phyloP scores from a whole-genome alignment of 2,888 invertebrate genomes.

The Archips crataeganus region DNA sequence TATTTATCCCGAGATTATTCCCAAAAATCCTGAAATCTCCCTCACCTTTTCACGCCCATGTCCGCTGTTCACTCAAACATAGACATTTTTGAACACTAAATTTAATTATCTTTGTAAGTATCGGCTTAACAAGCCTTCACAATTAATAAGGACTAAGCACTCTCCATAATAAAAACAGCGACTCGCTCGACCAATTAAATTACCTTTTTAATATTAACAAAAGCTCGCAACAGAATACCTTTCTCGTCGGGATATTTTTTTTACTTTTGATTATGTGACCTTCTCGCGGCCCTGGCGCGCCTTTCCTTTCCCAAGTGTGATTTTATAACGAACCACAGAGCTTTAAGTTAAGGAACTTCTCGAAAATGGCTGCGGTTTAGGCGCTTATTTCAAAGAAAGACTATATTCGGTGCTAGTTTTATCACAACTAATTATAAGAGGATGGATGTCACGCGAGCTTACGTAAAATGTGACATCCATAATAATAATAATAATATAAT shows the following conservation, averaged over 20 bases:
- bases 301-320: constrained; percentile 12
- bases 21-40: too few relatives aligned
- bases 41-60: too few relatives aligned
- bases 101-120: too few relatives aligned
- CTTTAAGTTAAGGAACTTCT: constrained; percentile 13
- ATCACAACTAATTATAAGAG: too few relatives aligned
- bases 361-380: constrained; percentile 16
- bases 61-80: too few relatives aligned
- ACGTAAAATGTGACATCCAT: too few relatives aligned
- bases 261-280: neutral
- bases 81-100: too few relatives aligned
- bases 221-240: constrained; percentile 5
- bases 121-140: neutral
- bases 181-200: neutral
- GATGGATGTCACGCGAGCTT: too few relatives aligned
- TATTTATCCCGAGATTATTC: too few relatives aligned
- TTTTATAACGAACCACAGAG: constrained; percentile 17
- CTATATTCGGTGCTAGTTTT: neutral
- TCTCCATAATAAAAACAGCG: constrained; percentile 13
- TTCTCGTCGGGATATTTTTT: constrained; percentile 11
- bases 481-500: too few relatives aligned
- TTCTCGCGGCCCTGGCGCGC: neutral
- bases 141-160: constrained; percentile 15
- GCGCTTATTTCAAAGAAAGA: neutral
- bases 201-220: constrained; percentile 4